Evolutionary conservation across 1,140 invertebrate species (phyloP), one percentile per base, ranked within the genome.

Genomic region (Leptestheria dahalacensis): DNA sequence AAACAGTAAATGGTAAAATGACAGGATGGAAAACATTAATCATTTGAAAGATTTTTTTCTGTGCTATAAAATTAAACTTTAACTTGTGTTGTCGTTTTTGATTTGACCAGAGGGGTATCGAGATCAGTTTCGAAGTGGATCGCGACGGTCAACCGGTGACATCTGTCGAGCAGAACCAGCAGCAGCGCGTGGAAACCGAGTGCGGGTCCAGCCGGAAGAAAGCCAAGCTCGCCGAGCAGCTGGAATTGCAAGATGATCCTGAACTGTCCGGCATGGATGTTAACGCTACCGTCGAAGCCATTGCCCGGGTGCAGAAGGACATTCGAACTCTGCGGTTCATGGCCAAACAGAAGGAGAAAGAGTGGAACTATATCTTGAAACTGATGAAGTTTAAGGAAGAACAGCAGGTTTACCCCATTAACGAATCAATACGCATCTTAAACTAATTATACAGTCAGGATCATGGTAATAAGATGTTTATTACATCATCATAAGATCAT

Each of bases 331-430:
- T 88, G 50, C 75, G 80, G 50, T 80, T 83, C 62, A 66, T 86
- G 12, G 78, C 83, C 1, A 77, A 79, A 64, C 79, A 81, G 65
- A 88, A 88, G 69, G 86, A 88, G 74, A 77, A 82, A 62, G 86
- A 90, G 70, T 88, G 86, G 86, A 88, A 88, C 66, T 81, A 84
- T 50, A 81, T 90, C 26, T 66, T 88, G 6, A 79, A 83, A 66
- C 72, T 86, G 63, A 84, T 83, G 66, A 88, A 88, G 67, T 73
- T 88, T 0, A 88, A 88, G 72, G 86, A 90, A 68, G 84, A 88
- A 67, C 80, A 85, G 15, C 73, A 56, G 33, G 25, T 56, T 9
- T 20, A n/a, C n/a, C n/a, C n/a, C n/a, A n/a, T n/a, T n/a, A n/a
- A n/a, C n/a, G n/a, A n/a, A n/a, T n/a, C n/a, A n/a, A n/a, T n/a